Conservation (phyloP, 2,797 vertebrate genomes). For the Fringilla coelebs region DNA sequence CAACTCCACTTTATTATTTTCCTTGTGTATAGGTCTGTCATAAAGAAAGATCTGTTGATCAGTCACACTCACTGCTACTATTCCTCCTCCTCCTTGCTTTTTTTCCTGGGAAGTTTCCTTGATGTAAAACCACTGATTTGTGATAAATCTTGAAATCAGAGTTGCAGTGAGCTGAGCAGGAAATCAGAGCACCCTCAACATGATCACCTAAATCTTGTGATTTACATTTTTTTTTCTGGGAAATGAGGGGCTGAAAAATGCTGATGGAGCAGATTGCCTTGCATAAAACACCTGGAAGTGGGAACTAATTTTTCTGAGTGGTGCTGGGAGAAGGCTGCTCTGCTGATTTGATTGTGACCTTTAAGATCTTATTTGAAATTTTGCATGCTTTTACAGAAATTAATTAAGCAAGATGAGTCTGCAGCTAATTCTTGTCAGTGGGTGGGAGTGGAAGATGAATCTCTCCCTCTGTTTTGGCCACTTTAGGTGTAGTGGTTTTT, state of each 20-base stretch:
- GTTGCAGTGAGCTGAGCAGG: background rate
- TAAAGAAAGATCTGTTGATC: background rate
- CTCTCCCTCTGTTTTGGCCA: background rate
- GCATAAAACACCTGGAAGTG: background rate
- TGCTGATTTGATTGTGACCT: background rate
- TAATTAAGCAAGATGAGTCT: background rate
- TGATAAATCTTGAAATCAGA: background rate
- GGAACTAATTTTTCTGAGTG: background rate
- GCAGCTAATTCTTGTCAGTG: background rate
- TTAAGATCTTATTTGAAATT: background rate
- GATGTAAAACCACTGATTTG: background rate
- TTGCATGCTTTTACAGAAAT: background rate
- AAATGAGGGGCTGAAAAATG: background rate
- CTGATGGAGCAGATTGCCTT: background rate
- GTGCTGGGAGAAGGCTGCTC: background rate
- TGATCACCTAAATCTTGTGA: background rate
- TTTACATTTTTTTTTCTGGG: background rate
- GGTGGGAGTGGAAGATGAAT: background rate
- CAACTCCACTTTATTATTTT: slow-evolving; percentile 1
- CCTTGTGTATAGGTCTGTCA: background rate
- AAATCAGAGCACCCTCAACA: background rate
- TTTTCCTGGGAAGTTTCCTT: background rate
- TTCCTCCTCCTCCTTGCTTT: background rate
- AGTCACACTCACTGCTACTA: background rate
- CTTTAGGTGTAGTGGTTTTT: background rate